phyloP scores from a whole-genome alignment of 2,888 invertebrate genomes.

The Harpalus rubripes region DNA sequence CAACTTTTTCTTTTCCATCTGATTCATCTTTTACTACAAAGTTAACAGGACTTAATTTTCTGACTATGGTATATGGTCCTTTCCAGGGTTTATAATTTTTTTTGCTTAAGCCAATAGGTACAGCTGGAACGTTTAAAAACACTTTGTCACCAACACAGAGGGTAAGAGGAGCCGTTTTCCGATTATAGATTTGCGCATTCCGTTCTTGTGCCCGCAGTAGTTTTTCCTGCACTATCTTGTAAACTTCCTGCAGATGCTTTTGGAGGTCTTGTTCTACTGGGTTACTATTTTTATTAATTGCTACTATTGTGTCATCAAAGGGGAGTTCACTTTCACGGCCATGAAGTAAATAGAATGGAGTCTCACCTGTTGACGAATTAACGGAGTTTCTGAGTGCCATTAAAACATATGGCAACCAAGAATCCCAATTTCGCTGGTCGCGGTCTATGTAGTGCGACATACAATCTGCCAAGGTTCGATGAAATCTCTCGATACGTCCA shows the following conservation, averaged over 20 bases:
- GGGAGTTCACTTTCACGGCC: constrained; percentile 28
- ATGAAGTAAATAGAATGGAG: constrained; percentile 66
- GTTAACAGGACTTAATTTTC: constrained; percentile 51
- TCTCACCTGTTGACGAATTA: constrained; percentile 65
- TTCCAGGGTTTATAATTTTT: constrained; percentile 39
- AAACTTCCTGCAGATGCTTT: no score
- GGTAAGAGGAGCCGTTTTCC: not conserved
- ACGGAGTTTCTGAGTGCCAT: constrained; percentile 69
- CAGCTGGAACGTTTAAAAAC: constrained; percentile 6
- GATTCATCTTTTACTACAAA: constrained; percentile 20
- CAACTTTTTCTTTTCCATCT: constrained; percentile 46
- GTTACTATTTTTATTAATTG: no score
- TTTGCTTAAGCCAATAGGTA: constrained; percentile 13
- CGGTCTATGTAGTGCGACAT: no score
- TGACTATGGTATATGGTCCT: constrained; percentile 36
- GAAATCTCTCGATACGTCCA: constrained; percentile 65
- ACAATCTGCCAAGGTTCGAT: no score
- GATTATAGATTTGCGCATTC: no score
- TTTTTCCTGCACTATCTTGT: no score
- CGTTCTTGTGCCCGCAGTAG: no score
- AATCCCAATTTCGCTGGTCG: constrained; percentile 51
- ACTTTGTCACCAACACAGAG: constrained; percentile 31
- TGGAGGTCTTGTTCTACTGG: no score
- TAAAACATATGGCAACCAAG: no score
- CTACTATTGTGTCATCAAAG: no score